phyloP scores from a whole-genome alignment of 2,888 invertebrate genomes.

The Ophioninae sp. region DNA sequence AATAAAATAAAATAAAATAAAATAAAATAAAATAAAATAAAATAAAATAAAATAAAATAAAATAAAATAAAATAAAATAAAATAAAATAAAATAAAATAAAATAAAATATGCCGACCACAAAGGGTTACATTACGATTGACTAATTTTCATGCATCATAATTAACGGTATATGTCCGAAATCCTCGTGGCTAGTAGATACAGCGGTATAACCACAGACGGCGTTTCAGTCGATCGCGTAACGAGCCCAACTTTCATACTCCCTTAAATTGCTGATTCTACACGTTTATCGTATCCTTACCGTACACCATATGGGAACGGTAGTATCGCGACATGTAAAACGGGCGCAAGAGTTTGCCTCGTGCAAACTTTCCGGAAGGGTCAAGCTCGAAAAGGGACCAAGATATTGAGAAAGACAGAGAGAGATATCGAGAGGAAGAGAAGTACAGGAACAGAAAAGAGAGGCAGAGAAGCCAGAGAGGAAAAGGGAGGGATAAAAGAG shows the following conservation, averaged over 20 bases:
- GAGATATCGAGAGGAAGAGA: background rate
- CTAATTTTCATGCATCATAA: background rate
- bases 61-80: too few species aligned
- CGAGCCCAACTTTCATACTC: slow-evolving; percentile 19
- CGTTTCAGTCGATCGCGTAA: slow-evolving; percentile 39
- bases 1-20: too few species aligned
- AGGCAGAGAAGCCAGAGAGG: background rate
- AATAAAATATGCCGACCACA: too few species aligned
- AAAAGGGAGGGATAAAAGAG: slow-evolving; percentile 13
- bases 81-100: too few species aligned
- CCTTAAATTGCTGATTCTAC: background rate
- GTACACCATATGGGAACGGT: slow-evolving; percentile 36
- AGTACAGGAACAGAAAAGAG: background rate
- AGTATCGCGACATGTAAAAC: slow-evolving; percentile 32
- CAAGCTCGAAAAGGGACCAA: slow-evolving; percentile 3
- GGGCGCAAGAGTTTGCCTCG: slow-evolving; percentile 34
- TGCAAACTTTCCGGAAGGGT: slow-evolving; percentile 47
- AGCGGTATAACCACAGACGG: slow-evolving; percentile 42
- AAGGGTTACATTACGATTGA: background rate
- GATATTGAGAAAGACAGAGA: slow-evolving; percentile 6
- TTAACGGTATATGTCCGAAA: background rate
- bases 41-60: too few species aligned
- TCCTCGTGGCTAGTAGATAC: slow-evolving; percentile 34
- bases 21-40: too few species aligned
- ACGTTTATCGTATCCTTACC: background rate